Evolutionary conservation across 2,797 vertebrate species (phyloP), one percentile per base, ranked within the genome.

Genomic region (Podarcis siculus): DNA sequence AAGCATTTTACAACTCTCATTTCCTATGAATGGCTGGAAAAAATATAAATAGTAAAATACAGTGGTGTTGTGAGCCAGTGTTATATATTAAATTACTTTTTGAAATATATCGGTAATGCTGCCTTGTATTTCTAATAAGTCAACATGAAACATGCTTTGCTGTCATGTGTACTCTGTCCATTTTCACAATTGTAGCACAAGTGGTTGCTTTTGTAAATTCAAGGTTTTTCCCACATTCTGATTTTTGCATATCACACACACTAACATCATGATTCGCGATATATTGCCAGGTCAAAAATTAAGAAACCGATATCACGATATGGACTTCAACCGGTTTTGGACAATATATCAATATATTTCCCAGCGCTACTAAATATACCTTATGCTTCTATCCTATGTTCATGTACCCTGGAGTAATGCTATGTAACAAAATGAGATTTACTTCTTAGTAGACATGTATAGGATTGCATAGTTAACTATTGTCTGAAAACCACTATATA

Each of bases 81-180:
- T 86, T 89, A 19, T 35, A 49, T 73, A 69, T 89, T 87, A 58
- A 89, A 83, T 49, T 87, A 58, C 83, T 89, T 49, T 19, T 84
- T 82, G 80, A 89, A 15, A 76, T 88, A 12, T 1, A 0, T 90
- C 90, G 85, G 3, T 37, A 76, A 76, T n/a, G 85, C 35, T 77
- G 3, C n/a, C 25, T 76, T 89, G 23, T 67, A 35, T 79, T 89
- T 58, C 75, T 27, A 85, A 82, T 27, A 39, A 81, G 39, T 75
- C 86, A 39, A 49, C 32, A 72, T 92, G 39, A 67, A 76, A 86
- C 79, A 71, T 66, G 84, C 69, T 0, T 86, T 4, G 2, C 55
- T 86, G 86, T 49, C 1, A 19, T 71, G 61, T 42, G 42, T 13
- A 80, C 75, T 87, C 19, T 67, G 32, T 91, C 76, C 67, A 72